Conservation (phyloP, 2,797 vertebrate species). For the Parauchenoglanis punctatus region DNA sequence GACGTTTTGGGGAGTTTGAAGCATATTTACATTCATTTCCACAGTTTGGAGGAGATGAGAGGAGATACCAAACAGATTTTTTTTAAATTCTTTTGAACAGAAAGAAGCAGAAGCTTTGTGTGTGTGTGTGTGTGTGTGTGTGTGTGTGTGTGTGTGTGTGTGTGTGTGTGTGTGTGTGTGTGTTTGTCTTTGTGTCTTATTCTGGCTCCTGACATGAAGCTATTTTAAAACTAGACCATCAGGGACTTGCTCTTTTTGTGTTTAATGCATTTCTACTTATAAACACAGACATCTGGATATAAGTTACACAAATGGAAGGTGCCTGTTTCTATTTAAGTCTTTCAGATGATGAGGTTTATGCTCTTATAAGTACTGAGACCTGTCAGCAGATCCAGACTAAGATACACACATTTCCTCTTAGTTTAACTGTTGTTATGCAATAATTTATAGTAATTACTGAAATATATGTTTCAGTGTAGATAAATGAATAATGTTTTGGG, state of each 20-base stretch:
- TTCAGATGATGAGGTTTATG: constrained; percentile 10
- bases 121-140: background rate
- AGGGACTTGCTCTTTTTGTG: constrained; percentile 6
- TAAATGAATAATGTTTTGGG: background rate
- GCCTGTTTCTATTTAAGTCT: constrained; percentile 29
- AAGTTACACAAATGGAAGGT: background rate
- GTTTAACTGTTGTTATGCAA: background rate
- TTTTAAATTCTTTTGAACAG: constrained; percentile 31
- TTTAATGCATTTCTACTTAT: constrained; percentile 39
- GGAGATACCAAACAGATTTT: constrained; percentile 26
- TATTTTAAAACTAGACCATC: constrained; percentile 40
- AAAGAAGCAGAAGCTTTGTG: background rate
- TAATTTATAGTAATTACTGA: background rate
- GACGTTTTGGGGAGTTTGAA: constrained; percentile 41
- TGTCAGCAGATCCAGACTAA: background rate
- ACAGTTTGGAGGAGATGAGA: constrained; percentile 45
- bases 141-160: constrained; percentile 10
- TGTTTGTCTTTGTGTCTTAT: constrained; percentile 23
- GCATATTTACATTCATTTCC: constrained; percentile 50
- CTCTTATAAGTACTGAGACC: background rate
- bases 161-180: constrained; percentile 12
- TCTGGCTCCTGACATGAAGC: constrained; percentile 23
- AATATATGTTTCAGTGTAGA: background rate
- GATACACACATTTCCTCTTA: background rate
- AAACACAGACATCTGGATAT: constrained; percentile 25